These are phyloP conservation scores for Patiria miniata DNA, from an alignment of 35 echinoderm and acorn worm species.

Conservation along the genomic window DNA sequence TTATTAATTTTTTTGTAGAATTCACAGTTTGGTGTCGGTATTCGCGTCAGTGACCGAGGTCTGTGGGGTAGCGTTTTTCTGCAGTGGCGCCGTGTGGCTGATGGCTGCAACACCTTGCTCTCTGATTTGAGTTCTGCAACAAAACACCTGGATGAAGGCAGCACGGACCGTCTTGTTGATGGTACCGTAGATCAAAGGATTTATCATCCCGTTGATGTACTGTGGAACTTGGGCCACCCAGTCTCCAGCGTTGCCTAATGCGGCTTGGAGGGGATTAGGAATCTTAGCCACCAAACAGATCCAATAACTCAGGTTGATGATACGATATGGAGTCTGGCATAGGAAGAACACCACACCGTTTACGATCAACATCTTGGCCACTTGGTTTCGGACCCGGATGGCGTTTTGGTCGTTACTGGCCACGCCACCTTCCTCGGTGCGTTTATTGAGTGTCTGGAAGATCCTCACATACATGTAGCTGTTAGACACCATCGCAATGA, in stretches of 20 bases:
- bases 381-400: neutral
- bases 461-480: conserved; percentile 1
- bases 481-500: neutral
- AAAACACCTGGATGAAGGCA: neutral
- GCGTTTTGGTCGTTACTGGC: neutral
- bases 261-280: neutral
- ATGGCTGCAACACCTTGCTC: too few relatives aligned
- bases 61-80: too few relatives aligned
- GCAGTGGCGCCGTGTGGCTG: too few relatives aligned
- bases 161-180: neutral
- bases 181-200: neutral
- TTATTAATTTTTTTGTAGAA: too few relatives aligned
- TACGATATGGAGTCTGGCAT: neutral
- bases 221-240: neutral
- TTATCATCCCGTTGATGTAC: neutral
- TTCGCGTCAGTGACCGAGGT: too few relatives aligned
- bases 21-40: too few relatives aligned
- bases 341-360: conserved; percentile 8
- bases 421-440: neutral
- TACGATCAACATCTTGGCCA: neutral
- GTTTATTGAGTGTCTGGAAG: neutral
- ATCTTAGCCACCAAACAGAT: neutral
- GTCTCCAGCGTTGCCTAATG: neutral
- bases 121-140: neutral
- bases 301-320: neutral